Percentiles rank a stretch among this genome's conserved stretches.
phyloP scores from a whole-genome alignment of 2,888 invertebrate genomes.

The Archips crataeganus region DNA sequence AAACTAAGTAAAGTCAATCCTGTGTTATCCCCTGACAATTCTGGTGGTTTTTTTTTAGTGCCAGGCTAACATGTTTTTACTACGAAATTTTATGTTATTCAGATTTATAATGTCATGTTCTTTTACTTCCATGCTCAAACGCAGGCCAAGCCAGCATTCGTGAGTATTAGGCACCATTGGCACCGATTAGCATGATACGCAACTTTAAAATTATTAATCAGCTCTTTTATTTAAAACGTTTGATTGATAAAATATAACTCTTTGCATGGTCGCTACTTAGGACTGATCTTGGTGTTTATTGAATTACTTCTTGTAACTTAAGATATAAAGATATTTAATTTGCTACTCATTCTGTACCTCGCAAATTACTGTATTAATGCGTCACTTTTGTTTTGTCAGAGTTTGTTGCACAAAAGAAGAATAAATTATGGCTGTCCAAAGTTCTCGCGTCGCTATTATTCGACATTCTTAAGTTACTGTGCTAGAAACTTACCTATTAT shows the following conservation, averaged over 20 bases:
- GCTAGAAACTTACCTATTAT: not conserved
- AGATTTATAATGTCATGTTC: slow-evolving; percentile 43
- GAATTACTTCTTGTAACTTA: slow-evolving; percentile 10
- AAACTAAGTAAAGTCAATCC: not conserved
- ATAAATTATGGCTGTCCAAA: not conserved
- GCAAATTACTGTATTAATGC: not conserved
- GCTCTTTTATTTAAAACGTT: slow-evolving; percentile 3
- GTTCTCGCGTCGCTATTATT: not conserved
- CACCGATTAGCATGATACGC: slow-evolving; percentile 46
- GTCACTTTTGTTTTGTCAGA: slow-evolving; percentile 13
- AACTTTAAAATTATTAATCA: slow-evolving; percentile 25
- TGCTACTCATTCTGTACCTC: slow-evolving; percentile 8
- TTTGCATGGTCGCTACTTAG: slow-evolving; percentile 23
- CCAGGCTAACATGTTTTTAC: not conserved
- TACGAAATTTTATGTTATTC: not conserved
- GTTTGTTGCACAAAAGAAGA: not conserved
- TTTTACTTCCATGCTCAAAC: slow-evolving; percentile 71
- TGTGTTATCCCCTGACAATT: not conserved
- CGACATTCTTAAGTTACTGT: not conserved
- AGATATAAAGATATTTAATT: no score
- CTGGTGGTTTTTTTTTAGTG: not conserved
- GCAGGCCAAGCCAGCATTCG: slow-evolving; percentile 79
- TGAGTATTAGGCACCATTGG: slow-evolving; percentile 62
- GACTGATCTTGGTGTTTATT: slow-evolving; percentile 9
- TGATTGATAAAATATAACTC: not conserved